These are phyloP conservation scores for Thripadectes ignobilis DNA, from an alignment of 2,797 vertebrate genomes.

Conservation along the genomic window DNA sequence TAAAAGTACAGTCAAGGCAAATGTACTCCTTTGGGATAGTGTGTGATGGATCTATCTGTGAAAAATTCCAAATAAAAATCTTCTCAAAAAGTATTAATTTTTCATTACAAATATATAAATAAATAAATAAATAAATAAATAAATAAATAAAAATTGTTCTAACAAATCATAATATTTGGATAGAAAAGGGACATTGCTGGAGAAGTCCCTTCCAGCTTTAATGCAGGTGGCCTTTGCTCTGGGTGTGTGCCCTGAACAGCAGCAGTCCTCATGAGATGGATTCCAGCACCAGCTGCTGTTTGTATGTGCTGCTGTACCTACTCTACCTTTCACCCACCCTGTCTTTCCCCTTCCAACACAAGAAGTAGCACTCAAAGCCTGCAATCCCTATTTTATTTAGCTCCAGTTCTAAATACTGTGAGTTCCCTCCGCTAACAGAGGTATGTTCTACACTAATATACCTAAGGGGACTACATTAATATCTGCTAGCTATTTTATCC, in stretches of 20 bases:
- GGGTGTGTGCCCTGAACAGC: not conserved
- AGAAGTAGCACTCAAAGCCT: not conserved
- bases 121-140: no score
- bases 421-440: not conserved
- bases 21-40: not conserved
- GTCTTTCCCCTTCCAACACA: not conserved
- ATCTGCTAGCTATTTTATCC: conserved; percentile 21
- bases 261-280: not conserved
- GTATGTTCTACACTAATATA: not conserved
- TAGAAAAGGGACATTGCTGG: not conserved
- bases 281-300: not conserved
- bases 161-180: not conserved
- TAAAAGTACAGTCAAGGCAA: not conserved
- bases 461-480: not conserved
- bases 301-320: not conserved
- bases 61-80: not conserved
- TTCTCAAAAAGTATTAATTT: not conserved
- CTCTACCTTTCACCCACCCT: not conserved
- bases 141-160: not conserved
- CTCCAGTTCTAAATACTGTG: not conserved
- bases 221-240: not conserved
- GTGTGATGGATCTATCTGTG: not conserved
- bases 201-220: not conserved
- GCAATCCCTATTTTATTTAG: not conserved
- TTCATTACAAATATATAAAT: no score